These are phyloP conservation scores for Tetragnatha montana DNA, from an alignment of 2,888 invertebrate genomes.

Conservation along the genomic window DNA sequence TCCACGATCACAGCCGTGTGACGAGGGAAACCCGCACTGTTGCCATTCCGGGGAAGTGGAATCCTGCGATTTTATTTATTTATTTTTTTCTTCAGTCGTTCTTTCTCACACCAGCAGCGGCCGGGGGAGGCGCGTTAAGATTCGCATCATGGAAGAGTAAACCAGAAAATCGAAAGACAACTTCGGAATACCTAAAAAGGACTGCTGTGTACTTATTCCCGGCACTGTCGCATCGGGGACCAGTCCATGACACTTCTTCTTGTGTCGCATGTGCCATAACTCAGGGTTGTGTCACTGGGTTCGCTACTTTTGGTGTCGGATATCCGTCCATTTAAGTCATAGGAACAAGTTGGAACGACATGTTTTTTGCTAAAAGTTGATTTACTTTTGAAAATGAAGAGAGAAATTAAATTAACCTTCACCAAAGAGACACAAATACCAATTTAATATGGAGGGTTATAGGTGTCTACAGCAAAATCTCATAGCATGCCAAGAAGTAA, in stretches of 20 bases:
- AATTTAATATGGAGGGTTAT: too few relatives aligned
- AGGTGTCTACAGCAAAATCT: too few relatives aligned
- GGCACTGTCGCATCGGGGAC: slow-evolving; percentile 28
- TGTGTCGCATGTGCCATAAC: slow-evolving; percentile 34
- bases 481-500: too few relatives aligned
- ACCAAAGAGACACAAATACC: too few relatives aligned
- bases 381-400: too few relatives aligned
- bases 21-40: slow-evolving; percentile 17
- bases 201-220: not conserved
- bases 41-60: slow-evolving; percentile 38
- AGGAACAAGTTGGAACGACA: slow-evolving; percentile 15
- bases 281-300: slow-evolving; percentile 57
- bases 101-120: slow-evolving; percentile 22
- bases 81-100: not conserved
- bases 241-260: slow-evolving; percentile 11
- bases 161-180: slow-evolving; percentile 56
- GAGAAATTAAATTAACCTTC: too few relatives aligned
- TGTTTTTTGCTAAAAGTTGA: too few relatives aligned
- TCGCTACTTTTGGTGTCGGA: slow-evolving; percentile 41
- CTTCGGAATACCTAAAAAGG: slow-evolving; percentile 49
- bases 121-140: slow-evolving; percentile 5
- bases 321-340: slow-evolving; percentile 22
- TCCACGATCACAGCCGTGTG: slow-evolving; percentile 44
- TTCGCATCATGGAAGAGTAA: slow-evolving; percentile 60
- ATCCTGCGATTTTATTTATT: not conserved